Base-by-base conservation (phyloP, 2,888 invertebrate genomes). In the Epinotia ramella region DNA sequence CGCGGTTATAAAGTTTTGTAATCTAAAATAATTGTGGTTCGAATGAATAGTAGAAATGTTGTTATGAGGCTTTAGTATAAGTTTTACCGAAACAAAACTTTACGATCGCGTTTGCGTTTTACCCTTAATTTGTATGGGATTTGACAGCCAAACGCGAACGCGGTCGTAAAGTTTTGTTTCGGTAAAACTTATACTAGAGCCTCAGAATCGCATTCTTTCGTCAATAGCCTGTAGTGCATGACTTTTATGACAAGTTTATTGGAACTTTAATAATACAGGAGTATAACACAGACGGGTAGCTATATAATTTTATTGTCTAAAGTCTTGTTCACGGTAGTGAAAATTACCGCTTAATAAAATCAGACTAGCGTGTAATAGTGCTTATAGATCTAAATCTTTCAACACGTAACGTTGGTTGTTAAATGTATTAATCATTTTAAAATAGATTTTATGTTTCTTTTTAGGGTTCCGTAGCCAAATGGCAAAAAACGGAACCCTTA, bases 1-100 rank as follows among this genome's bases (percentile, higher is more conserved):
- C 60, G 65, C 44, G 24, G 24, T 20, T 18, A 65, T 40, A 71
- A 66, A 65, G 44, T 66, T 71, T 40, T 18, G 18, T 56, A 67
- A 68, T 62, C 20, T 18, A 67, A 53, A 62, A 62, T 62, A 44
- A 60, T 46, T 59, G 11, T 44, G 13, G 28, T 44, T 46, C 44
- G 16, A 57, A 56, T 46, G n/a, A 28, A 16, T 49, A 49, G 49
- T 60, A 18, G 13, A 9, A 73, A 65, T 46, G 57, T 73, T 59
- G 24, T n/a, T n/a, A n/a, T n/a, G n/a, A n/a, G n/a, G n/a, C n/a
- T n/a, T n/a, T n/a, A n/a, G n/a, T n/a, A n/a, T n/a, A n/a, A n/a
- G n/a, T n/a, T n/a, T n/a, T n/a, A n/a, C n/a, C n/a, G n/a, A n/a
- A n/a, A n/a, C n/a, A n/a, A n/a, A n/a, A n/a, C n/a, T n/a, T n/a